Base-by-base conservation (phyloP, 2,888 invertebrate species). In the Merodon equestris region DNA sequence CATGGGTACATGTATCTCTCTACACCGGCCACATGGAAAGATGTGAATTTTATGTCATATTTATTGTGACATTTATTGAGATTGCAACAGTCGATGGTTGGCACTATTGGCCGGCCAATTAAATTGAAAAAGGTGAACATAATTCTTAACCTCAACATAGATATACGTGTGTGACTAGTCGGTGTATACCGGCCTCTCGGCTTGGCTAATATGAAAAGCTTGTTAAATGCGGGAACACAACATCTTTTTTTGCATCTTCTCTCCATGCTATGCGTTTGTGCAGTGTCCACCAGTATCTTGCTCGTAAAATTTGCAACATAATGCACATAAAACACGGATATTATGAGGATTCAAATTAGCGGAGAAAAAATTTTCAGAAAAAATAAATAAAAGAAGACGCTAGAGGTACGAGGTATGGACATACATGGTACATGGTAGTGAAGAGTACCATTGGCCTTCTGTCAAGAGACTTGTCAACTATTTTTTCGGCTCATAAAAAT, bases 401-500 rank as follows among this genome's bases (percentile, higher is more conserved):
- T n/a, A 9, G n/a, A n/a, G n/a, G n/a, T n/a, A 40, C 10, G 40
- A 40, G 5, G 40, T n/a, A 63, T 57, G 61, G n/a, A n/a, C n/a
- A n/a, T n/a, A n/a, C n/a, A n/a, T n/a, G n/a, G n/a, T 70, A 63
- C 71, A 19, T 5, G 40, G 40, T 40, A 10, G 40, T 63, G 75
- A 64, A 53, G 42, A 50, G 27, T 17, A 53, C 19, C 51, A 51
- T 58, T 64, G 50, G 79, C 56, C 68, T 56, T 70, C 75, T 81
- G 75, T 81, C 81, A 81, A 81, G 68, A 84, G 86, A 85, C 86
- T 87, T 87, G 87, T 87, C 88, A 87, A 87, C 87, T 87, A 87
- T 87, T 87, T 87, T 88, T 87, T 86, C 86, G 87, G 87, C 87
- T 87, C 87, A 87, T 87, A 87, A 87, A 87, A 87, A 87, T 86